Percentiles rank a stretch among this genome's conserved stretches.
These are phyloP conservation scores for Drosophila orosa DNA, from an alignment of 1,140 invertebrate species.

Conservation along the genomic window DNA sequence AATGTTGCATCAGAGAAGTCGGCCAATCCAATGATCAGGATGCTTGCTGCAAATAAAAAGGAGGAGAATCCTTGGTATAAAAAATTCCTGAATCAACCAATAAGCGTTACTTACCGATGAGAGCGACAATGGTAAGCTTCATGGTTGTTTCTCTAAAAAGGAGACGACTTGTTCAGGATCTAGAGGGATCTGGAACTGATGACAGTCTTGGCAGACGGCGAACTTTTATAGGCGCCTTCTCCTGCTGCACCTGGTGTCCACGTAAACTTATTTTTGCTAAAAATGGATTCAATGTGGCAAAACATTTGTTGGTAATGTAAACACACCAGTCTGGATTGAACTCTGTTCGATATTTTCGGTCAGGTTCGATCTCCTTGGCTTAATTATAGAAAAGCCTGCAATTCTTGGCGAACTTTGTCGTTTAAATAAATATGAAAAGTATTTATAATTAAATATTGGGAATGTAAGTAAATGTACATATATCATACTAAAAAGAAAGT, in stretches of 20 bases:
- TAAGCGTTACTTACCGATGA: not conserved
- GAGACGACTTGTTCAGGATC: not conserved
- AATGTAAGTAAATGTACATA: not conserved
- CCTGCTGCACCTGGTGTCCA: not conserved
- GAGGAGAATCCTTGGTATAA: not conserved
- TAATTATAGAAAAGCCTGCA: not conserved
- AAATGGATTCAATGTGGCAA: not conserved
- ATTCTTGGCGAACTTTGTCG: not conserved
- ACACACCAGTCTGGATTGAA: not conserved
- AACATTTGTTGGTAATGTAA: slow-evolving; percentile 8
- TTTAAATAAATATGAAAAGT: not conserved
- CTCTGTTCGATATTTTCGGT: not conserved
- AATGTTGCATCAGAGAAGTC: not conserved
- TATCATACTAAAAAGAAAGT: too few species aligned
- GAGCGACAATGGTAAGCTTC: slow-evolving; percentile 13
- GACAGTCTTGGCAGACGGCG: not conserved
- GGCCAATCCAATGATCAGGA: slow-evolving; percentile 2
- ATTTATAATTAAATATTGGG: not conserved
- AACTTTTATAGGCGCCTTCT: not conserved
- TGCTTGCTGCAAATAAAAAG: not conserved
- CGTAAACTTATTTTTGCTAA: slow-evolving; percentile 13
- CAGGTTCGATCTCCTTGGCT: slow-evolving; percentile 1
- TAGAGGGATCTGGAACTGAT: slow-evolving; percentile 7
- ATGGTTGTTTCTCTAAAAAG: not conserved
- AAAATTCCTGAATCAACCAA: not conserved